Percentiles rank a stretch among this genome's conserved stretches.
Evolutionary conservation across 2,888 invertebrate species (phyloP).

Genomic region (Pachymerium ferrugineum): DNA sequence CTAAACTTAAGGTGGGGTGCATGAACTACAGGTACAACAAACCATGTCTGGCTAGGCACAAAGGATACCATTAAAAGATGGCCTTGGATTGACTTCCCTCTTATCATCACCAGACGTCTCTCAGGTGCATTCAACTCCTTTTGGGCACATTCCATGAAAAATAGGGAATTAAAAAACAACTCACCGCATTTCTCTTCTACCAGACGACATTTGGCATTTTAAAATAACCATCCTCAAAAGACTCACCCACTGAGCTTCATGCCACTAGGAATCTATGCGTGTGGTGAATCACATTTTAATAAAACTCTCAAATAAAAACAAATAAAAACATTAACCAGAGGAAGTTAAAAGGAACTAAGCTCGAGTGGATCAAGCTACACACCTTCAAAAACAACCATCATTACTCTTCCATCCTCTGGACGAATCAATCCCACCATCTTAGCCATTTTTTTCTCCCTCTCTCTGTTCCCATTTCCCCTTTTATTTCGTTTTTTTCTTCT

Average conservation of each 20-base stretch:
- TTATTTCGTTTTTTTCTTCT: neutral
- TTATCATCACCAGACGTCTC: conserved; percentile 1
- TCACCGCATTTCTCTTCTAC: neutral
- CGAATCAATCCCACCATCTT: neutral
- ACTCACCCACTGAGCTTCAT: neutral
- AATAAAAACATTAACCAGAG: neutral
- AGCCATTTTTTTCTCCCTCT: neutral
- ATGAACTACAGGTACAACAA: conserved; percentile 24
- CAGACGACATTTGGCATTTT: neutral
- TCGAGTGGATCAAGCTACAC: neutral
- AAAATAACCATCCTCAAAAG: neutral
- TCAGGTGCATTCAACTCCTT: conserved; percentile 7
- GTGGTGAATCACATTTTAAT: too few relatives aligned
- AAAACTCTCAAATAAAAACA: neutral
- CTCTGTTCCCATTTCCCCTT: too few relatives aligned
- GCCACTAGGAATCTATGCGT: neutral
- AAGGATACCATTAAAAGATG: conserved; percentile 18
- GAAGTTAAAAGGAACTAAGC: neutral
- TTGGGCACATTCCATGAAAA: too few relatives aligned
- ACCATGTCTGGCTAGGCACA: conserved; percentile 5
- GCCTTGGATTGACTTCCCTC: conserved; percentile 15
- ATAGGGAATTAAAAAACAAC: neutral
- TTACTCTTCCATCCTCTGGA: neutral
- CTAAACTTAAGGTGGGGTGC: neutral
- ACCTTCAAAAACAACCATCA: too few relatives aligned